phyloP scores from a whole-genome alignment of 2,888 invertebrate species.

The Physocephala rufipes region DNA sequence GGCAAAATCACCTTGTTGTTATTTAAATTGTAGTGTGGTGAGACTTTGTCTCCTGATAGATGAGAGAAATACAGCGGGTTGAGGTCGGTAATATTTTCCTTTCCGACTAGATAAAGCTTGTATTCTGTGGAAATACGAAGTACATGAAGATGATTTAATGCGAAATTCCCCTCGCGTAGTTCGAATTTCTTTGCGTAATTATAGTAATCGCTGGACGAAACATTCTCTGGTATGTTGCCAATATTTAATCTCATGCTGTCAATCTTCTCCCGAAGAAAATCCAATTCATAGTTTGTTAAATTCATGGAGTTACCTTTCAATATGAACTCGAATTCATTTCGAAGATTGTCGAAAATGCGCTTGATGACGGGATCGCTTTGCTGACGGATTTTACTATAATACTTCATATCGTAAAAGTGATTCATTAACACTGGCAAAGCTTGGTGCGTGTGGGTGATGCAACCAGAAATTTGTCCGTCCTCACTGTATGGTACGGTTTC shows the following conservation, averaged over 20 bases:
- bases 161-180: conserved; percentile 49
- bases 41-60: conserved; percentile 46
- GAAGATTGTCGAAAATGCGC: conserved; percentile 51
- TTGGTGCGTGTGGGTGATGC: conserved; percentile 57
- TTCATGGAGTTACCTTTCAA: conserved; percentile 49
- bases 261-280: conserved; percentile 49
- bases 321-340: conserved; percentile 47
- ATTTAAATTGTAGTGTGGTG: conserved; percentile 53
- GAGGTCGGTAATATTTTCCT: no score
- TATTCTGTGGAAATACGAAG: conserved; percentile 49
- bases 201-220: conserved; percentile 46
- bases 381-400: conserved; percentile 44
- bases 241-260: conserved; percentile 51
- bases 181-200: conserved; percentile 45
- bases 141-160: conserved; percentile 54
- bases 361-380: conserved; percentile 51
- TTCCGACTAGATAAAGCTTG: no score
- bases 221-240: conserved; percentile 55
- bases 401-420: conserved; percentile 52
- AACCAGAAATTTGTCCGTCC: conserved; percentile 26
- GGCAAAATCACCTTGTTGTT: conserved; percentile 55
- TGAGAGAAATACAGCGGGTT: no score
- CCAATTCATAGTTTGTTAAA: conserved; percentile 43
- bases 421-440: conserved; percentile 54
- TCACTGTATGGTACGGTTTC: conserved; percentile 44